Evolutionary conservation across 2,113 vertebrate species (phyloP), one percentile per base, ranked within the genome.

Genomic region (Bostrychus sinensis): DNA sequence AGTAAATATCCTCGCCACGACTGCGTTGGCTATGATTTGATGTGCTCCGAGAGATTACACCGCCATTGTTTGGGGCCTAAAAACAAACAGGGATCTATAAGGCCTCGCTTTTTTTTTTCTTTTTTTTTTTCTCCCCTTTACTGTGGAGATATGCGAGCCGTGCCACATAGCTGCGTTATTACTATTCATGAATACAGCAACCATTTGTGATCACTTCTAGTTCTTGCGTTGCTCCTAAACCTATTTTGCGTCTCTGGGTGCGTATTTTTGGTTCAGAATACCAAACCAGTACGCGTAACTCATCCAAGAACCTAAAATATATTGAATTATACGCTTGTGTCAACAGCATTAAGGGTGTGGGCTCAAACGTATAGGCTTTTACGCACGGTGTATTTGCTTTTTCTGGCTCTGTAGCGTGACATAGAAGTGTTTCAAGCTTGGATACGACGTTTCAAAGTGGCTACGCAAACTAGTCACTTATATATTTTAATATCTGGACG

Each of bases 231-330:
- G n/a, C n/a, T n/a, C n/a, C n/a, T n/a, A n/a, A n/a, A n/a, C n/a
- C n/a, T n/a, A n/a, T 22, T 45, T 22, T 20, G 9, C 19, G 19
- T 1, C 37, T 66, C 60, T 46, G 46, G 75, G 64, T 71, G 65
- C 74, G 74, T 66, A 82, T 84, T 86, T 84, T 56, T 74, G 77
- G 79, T 83, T 78, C 68, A n/a, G n/a, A n/a, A n/a, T n/a, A n/a
- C n/a, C n/a, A n/a, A n/a, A n/a, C n/a, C n/a, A n/a, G n/a, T n/a
- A n/a, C n/a, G 84, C 77, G 77, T 84, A 84, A 83, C 78, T n/a
- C 65, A 17, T 43, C 37, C 3, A 16, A 39, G 13, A 14, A 39
- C 37, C 13, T 34, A 4, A 4, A 34, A 34, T 34, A 34, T 34
- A 34, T 34, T 10, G 7, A 10, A 1, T 34, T 34, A 4, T 6